Evolutionary conservation across 2,888 invertebrate species (phyloP).

Genomic region (Rhogogaster chlorosoma): DNA sequence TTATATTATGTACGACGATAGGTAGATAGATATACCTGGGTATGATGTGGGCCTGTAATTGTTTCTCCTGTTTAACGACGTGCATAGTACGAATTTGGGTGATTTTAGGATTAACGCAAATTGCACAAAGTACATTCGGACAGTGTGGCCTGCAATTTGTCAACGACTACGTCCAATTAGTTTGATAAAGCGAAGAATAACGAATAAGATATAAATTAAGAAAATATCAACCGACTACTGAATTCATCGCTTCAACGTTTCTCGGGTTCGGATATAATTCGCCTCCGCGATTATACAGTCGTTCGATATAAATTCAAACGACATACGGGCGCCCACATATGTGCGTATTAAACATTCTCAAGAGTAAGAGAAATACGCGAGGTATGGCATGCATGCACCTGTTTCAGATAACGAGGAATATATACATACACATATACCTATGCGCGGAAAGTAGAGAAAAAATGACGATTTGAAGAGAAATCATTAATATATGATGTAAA

Average conservation of each 20-base stretch:
- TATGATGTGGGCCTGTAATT: not conserved
- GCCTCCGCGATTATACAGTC: not conserved
- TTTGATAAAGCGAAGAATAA: not conserved
- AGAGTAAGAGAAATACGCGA: not conserved
- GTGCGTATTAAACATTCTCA: not conserved
- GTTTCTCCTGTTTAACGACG: not conserved
- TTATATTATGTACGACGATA: not conserved
- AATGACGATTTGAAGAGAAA: not conserved
- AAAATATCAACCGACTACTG: not conserved
- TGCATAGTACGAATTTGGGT: not conserved
- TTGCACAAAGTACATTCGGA: not conserved
- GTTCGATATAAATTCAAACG: not conserved
- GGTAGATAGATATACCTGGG: not conserved
- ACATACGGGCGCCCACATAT: conserved; percentile 21
- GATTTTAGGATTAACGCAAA: not conserved
- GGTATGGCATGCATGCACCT: not conserved
- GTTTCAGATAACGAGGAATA: not conserved
- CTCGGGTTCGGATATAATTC: not conserved
- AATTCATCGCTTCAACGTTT: not conserved
- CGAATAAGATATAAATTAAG: not conserved
- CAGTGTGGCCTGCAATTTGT: not conserved
- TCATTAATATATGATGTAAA: not conserved
- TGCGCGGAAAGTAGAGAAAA: not conserved
- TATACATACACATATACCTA: not conserved
- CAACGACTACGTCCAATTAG: not conserved